phyloP scores from a whole-genome alignment of 1,140 invertebrate species.

The Monochamus saltuarius region DNA sequence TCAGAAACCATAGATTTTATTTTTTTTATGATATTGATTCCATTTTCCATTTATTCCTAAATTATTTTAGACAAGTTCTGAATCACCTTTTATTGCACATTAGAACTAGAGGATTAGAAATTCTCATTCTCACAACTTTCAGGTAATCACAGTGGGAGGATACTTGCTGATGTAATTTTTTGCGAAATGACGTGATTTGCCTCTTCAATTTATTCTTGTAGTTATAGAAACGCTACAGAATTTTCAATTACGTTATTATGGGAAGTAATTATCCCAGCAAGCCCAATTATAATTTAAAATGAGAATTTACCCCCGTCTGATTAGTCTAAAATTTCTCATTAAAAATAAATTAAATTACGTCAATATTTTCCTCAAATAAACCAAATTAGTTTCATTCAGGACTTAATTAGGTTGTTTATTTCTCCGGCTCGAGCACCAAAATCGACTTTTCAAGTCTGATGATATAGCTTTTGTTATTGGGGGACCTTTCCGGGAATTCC shows the following conservation, averaged over 20 bases:
- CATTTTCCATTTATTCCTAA: no score
- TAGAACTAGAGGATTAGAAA: no score
- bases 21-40: no score
- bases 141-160: no score
- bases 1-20: no score
- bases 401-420: slow-evolving; percentile 12
- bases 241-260: not conserved
- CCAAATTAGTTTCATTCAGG: slow-evolving; percentile 10
- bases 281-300: slow-evolving; percentile 8
- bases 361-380: slow-evolving; percentile 2
- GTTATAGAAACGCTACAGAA: no score
- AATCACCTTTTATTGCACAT: no score
- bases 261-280: slow-evolving; percentile 3
- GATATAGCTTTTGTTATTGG: slow-evolving; percentile 30
- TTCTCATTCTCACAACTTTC: no score
- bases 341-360: slow-evolving; percentile 15
- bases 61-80: no score
- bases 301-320: slow-evolving; percentile 3
- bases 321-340: slow-evolving; percentile 5
- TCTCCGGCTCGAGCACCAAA: slow-evolving; percentile 7
- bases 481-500: not conserved
- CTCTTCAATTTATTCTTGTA: no score
- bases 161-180: no score
- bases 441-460: slow-evolving; percentile 11
- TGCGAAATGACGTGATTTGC: no score